Base-by-base conservation (phyloP, 2,888 invertebrate species). In the Ochlodes sylvanus region DNA sequence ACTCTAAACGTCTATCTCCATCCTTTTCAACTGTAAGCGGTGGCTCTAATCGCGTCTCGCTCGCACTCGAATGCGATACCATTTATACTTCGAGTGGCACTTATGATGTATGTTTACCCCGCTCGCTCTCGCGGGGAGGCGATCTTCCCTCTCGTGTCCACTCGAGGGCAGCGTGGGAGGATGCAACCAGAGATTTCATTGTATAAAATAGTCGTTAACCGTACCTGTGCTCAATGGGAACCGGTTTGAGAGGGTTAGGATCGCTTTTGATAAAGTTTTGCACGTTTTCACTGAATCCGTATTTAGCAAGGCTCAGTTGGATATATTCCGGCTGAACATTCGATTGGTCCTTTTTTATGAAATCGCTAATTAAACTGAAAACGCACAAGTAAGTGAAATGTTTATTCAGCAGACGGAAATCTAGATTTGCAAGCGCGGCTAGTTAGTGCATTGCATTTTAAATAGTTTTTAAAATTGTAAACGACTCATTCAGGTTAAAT, bases 71-170 rank as follows among this genome's bases (percentile, higher is more conserved):
- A 86, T 87, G 85, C 86, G 90, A 90, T 91, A 92, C 91, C 90
- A 88, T 92, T 91, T 90, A 90, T 86, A 85, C 85, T 86, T 91
- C 76, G 82, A 92, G 92, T 86, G 84, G 77, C 82, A 79, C 88
- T 89, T 79, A 73, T 76, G 72, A 74, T 70, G 70, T 83, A 81
- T 76, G 76, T 63, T 82, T 72, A 62, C 86, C 87, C 76, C 81
- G 66, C 75, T 89, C 76, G 62, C 79, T 72, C 85, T 69, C 66
- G 56, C 41, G 9, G n/a, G 50, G 38, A 62, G 68, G 47, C 32
- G 71, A 79, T 83, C 79, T 67, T 74, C 69, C 76, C 73, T 83
- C 82, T 80, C 85, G 69, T 73, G 83, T 84, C 85, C 85, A 83
- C 84, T 85, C 70, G 72, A 77, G 84, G 87, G 85, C 86, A 85